phyloP scores from a whole-genome alignment of 2,888 invertebrate genomes.

The Leucophenga maculata region DNA sequence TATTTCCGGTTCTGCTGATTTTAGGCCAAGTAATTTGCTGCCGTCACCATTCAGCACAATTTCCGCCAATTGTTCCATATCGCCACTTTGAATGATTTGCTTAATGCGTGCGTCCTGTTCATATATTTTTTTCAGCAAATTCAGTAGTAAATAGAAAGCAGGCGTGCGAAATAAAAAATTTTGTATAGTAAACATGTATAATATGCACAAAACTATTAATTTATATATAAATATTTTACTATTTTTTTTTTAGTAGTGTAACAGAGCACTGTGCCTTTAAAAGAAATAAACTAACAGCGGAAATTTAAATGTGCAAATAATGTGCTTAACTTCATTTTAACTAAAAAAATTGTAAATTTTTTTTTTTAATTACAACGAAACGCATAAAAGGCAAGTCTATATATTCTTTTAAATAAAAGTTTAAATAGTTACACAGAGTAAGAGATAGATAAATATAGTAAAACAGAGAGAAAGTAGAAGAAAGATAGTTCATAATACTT shows the following conservation, averaged over 20 bases:
- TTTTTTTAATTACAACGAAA: too few species aligned
- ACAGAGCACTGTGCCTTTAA: not conserved
- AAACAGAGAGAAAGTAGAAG: constrained; percentile 23
- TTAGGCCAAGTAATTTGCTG: constrained; percentile 80
- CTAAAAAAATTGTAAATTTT: too few species aligned
- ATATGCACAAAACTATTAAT: not conserved
- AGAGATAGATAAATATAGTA: not conserved
- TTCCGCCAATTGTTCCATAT: constrained; percentile 91
- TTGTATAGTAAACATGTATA: not conserved
- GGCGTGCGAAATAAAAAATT: not conserved
- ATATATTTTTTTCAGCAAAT: not conserved
- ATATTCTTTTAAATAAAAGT: not conserved
- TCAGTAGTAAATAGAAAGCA: too few species aligned
- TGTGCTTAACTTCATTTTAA: not conserved
- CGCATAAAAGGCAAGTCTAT: too few species aligned
- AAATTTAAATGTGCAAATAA: not conserved
- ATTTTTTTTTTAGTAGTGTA: not conserved
- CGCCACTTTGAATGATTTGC: constrained; percentile 80
- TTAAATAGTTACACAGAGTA: not conserved
- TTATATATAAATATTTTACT: not conserved
- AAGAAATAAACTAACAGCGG: not conserved
- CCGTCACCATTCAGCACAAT: constrained; percentile 93
- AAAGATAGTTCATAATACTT: constrained; percentile 59
- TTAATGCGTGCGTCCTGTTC: constrained; percentile 78
- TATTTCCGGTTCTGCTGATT: constrained; percentile 83